Base-by-base conservation (phyloP, 2,888 invertebrate species). In the Sarcophaga carnaria region DNA sequence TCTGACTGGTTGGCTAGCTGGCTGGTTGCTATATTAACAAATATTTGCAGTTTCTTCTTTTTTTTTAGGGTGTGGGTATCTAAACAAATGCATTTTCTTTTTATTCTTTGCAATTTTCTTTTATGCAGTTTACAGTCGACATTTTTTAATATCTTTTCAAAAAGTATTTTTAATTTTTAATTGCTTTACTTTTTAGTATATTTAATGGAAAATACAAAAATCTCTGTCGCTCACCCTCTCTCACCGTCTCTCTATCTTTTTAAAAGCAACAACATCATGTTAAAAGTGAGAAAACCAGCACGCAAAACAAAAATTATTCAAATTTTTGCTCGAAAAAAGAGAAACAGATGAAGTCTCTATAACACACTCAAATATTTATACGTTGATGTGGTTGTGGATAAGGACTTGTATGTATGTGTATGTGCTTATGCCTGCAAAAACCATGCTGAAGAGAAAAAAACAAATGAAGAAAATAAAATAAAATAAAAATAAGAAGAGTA, bases 241-340 rank as follows among this genome's bases (percentile, higher is more conserved):
- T 37, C 8, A 0, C 8, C 10, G 8, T 8, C 37, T 37, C 37
- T 10, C 8, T 8, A 8, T 37, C 37, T 8, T 37, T 37, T 37
- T 37, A 63, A 70, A 60, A 74, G 47, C 2, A 27, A 20, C 45
- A 47, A 8, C 6, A 62, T 62, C 20, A 74, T 6, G 14, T 17
- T 64, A 22, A 37, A 37, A 37, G 37, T 37, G 37, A 37, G 37
- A 25, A 66, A 59, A 71, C 20, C 27, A 22, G 45, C 14, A 45
- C 64, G 22, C 20, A 69, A 62, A 81, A 81, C 63, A 81, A 80
- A 37, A 74, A 75, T 81, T 81, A 75, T 62, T 75, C 67, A 81
- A 75, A 63, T 75, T 54, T 49, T 75, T 81, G 12, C 60, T 20
- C 60, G 62, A 74, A 67, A 37, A 10, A 37, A 37, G 37, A 37